Evolutionary conservation across 2,888 invertebrate genomes (phyloP), one percentile per base, ranked within the genome.

Genomic region (Drosophila suboccidentalis): DNA sequence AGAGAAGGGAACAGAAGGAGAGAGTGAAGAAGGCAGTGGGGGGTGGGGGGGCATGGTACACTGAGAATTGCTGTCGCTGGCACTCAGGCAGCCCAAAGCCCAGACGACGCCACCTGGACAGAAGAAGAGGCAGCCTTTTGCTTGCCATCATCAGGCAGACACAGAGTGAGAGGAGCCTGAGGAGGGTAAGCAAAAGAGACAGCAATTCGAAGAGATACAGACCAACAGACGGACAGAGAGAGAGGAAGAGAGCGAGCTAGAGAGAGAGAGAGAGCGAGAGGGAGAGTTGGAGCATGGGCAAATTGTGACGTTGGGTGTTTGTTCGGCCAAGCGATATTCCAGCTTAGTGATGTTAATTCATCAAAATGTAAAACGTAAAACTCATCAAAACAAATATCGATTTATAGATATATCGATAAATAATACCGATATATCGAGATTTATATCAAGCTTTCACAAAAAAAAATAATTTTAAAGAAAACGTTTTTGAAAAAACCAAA

Each of bases 41-140:
- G 50, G 51, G 32, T 26, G 46, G 26, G 29, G 13, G 50, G 51
- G 32, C 22, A 43, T 46, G 47, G 55, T 50, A 59, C 63, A 51
- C 64, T 70, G 57, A 68, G 81, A 74, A 80, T 85, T 80, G 70
- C 85, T 84, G 87, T 88, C 86, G 88, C 80, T 84, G 85, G 78
- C 89, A 91, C 85, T 89, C 85, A 88, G 74, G 78, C 76, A 76
- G 76, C 60, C 78, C 75, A 75, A 66, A 71, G 72, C 65, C 76
- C 80, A 80, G 80, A 71, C 78, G 70, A 59, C 73, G 76, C 82
- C 80, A 81, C 80, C 81, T 80, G 80, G 80, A 64, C 81, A 29
- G 29, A 29, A 29, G 74, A 74, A 73, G 63, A 80, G 68, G 72
- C 49, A 65, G 77, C 80, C 69, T 78, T 78, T 76, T 80, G 53